Conservation (phyloP, 2,113 vertebrate genomes). For the Aviceda subcristata region DNA sequence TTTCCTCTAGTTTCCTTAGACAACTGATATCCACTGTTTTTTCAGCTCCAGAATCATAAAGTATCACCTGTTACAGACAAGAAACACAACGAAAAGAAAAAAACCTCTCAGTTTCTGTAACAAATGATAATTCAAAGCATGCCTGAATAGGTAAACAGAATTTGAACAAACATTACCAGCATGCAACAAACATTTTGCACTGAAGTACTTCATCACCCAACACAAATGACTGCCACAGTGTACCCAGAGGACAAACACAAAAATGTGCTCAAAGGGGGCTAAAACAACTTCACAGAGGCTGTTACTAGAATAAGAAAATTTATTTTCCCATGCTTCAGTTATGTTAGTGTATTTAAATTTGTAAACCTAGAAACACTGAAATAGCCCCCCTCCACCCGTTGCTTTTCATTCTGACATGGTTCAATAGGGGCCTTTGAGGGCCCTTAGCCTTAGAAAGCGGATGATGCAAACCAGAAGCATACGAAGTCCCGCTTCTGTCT, state of each 20-base stretch:
- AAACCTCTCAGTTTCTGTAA: fast-evolving
- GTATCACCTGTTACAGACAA: conserved; percentile 78
- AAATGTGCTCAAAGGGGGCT: background rate
- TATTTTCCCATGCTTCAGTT: background rate
- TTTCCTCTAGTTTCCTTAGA: conserved; percentile 78
- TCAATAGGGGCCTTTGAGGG: background rate
- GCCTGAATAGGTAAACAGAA: background rate
- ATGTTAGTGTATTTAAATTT: background rate
- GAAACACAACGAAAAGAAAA: background rate
- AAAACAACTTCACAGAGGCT: background rate
- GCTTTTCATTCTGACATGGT: background rate
- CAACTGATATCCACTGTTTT: conserved; percentile 70
- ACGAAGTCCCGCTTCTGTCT: background rate
- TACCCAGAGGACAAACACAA: background rate
- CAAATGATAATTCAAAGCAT: background rate
- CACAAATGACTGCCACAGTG: background rate
- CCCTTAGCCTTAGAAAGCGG: background rate
- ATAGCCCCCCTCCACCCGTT: background rate
- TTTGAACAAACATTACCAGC: background rate
- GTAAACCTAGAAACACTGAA: background rate
- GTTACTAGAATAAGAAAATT: background rate
- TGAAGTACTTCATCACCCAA: background rate
- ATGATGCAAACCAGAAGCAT: background rate
- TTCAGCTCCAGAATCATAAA: conserved; percentile 84
- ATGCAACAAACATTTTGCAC: background rate